A percentile compares a stretch with the other conserved stretches of the same genome.
phyloP scores from a whole-genome alignment of 2,888 invertebrate genomes.

The Minunthozetes semirufus region DNA sequence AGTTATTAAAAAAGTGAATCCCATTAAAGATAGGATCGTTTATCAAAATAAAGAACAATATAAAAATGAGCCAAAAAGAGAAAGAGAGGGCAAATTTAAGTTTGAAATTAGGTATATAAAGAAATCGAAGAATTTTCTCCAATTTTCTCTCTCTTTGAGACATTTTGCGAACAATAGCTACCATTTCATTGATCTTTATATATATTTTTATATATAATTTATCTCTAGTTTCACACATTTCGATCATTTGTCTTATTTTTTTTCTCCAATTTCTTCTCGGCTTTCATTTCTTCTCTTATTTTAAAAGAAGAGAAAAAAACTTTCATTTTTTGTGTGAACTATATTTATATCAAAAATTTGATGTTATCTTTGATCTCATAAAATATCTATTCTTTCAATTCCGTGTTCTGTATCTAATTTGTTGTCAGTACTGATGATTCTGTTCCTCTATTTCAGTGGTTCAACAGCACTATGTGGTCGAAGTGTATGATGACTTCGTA shows the following conservation, averaged over 20 bases:
- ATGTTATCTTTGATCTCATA: conserved; percentile 12
- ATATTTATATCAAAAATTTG: conserved; percentile 16
- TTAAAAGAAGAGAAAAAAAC: conserved; percentile 7
- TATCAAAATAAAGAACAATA: conserved; percentile 15
- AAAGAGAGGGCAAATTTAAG: background rate
- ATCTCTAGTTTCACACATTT: conserved; percentile 31
- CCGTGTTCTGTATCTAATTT: background rate
- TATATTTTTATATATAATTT: conserved; percentile 12
- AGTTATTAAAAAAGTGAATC: conserved; percentile 15
- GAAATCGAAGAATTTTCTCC: conserved; percentile 4
- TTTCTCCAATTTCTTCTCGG: too few species aligned
- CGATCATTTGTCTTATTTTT: conserved; percentile 30
- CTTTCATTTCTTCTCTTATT: background rate
- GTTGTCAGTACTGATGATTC: background rate
- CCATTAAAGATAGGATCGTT: conserved; percentile 6
- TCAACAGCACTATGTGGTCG: conserved; percentile 41
- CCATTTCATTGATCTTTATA: conserved; percentile 23
- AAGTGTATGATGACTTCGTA: conserved; percentile 43
- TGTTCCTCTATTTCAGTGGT: conserved; percentile 36
- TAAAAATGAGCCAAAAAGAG: background rate
- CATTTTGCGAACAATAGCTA: background rate
- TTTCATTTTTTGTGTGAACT: conserved; percentile 1
- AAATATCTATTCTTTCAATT: conserved; percentile 7
- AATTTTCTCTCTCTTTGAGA: background rate
- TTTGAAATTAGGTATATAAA: background rate